Percentiles rank a stretch among this genome's conserved stretches.
Evolutionary conservation across 1,140 invertebrate species (phyloP).

Genomic region (Trigoniulus corallinus): DNA sequence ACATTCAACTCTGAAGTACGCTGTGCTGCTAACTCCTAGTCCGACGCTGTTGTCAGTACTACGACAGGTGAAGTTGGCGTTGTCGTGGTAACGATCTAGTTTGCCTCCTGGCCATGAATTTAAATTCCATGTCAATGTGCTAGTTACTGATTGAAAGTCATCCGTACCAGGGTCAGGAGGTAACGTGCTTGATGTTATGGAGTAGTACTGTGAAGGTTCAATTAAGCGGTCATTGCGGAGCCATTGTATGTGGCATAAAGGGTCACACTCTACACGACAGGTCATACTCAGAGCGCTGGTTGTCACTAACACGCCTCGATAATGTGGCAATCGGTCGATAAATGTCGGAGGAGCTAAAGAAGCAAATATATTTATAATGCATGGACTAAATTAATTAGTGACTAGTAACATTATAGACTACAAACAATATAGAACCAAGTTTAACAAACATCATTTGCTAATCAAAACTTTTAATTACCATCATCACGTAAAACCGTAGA

Average conservation of each 20-base stretch:
- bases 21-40: slow-evolving; percentile 54
- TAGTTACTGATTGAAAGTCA: slow-evolving; percentile 71
- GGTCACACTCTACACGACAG: slow-evolving; percentile 74
- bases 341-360: slow-evolving; percentile 61
- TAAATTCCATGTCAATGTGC: slow-evolving; percentile 66
- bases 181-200: slow-evolving; percentile 42
- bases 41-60: slow-evolving; percentile 55
- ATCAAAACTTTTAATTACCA: too few relatives aligned
- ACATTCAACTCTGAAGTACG: slow-evolving; percentile 75
- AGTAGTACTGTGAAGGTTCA: slow-evolving; percentile 42
- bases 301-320: slow-evolving; percentile 57
- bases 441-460: slow-evolving; percentile 6
- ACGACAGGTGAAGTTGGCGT: slow-evolving; percentile 65
- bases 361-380: slow-evolving; percentile 19
- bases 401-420: too few relatives aligned
- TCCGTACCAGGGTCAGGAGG: slow-evolving; percentile 45
- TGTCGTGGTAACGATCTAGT: slow-evolving; percentile 54
- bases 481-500: too few relatives aligned
- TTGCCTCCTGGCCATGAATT: slow-evolving; percentile 55
- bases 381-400: too few relatives aligned
- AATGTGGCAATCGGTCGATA: slow-evolving; percentile 61
- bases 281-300: slow-evolving; percentile 55
- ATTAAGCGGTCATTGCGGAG: slow-evolving; percentile 42
- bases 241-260: slow-evolving; percentile 66
- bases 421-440: not conserved